Evolutionary conservation across 2,797 vertebrate species (phyloP).

Genomic region (Dendrocincla tyrannina): DNA sequence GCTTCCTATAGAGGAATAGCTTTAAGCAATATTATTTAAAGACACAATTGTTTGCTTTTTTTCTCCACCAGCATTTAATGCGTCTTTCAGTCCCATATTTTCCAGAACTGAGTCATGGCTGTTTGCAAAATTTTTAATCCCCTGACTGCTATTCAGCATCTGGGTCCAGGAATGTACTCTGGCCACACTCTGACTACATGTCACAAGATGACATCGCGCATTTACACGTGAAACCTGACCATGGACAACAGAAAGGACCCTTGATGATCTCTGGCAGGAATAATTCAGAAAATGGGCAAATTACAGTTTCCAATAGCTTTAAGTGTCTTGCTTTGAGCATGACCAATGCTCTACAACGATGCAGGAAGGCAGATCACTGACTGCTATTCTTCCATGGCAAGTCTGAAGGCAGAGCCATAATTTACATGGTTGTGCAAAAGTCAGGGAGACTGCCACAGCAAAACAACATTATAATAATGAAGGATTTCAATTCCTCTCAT

Average conservation of each 20-base stretch:
- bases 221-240: neutral
- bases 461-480: neutral
- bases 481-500: neutral
- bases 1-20: neutral
- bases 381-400: neutral
- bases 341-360: neutral
- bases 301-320: neutral
- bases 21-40: neutral
- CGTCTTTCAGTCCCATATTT: neutral
- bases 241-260: neutral
- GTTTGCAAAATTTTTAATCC: neutral
- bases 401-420: neutral
- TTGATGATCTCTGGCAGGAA: neutral
- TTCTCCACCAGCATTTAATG: neutral
- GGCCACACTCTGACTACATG: neutral
- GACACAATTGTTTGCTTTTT: neutral
- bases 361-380: neutral
- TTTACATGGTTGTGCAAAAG: rapidly evolving
- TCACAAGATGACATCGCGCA: neutral
- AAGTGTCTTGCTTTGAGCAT: neutral
- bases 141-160: neutral
- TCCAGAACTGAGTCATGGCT: neutral
- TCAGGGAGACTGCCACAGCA: neutral
- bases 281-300: neutral
- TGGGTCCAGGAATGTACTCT: neutral